These are phyloP conservation scores for Lerista edwardsae DNA, from an alignment of 2,797 vertebrate genomes.

Conservation along the genomic window DNA sequence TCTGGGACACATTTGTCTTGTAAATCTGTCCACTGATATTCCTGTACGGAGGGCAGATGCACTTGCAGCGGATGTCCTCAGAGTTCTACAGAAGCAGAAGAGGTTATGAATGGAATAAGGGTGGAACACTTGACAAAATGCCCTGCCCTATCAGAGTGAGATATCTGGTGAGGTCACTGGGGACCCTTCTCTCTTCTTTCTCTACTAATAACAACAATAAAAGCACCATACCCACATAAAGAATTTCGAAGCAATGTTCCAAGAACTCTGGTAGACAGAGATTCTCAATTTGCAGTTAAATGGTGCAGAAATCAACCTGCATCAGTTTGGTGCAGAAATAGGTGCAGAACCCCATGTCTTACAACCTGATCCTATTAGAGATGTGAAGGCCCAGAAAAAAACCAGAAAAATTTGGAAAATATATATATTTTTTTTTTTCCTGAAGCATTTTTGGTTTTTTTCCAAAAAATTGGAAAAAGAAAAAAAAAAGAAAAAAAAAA, in stretches of 20 bases:
- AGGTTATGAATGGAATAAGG: not conserved
- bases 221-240: not conserved
- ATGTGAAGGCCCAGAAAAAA: too few species aligned
- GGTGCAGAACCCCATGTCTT: not conserved
- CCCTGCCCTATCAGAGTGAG: not conserved
- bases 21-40: slow-evolving; percentile 93
- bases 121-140: rapidly evolving
- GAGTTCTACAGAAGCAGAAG: slow-evolving; percentile 81
- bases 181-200: not conserved
- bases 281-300: not conserved
- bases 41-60: slow-evolving; percentile 93
- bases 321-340: too few species aligned
- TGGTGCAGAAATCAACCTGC: too few species aligned
- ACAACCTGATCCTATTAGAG: not conserved
- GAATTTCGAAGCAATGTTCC: not conserved
- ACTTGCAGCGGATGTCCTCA: slow-evolving; percentile 95
- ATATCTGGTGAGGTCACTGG: not conserved
- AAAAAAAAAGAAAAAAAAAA: too few species aligned
- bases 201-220: not conserved
- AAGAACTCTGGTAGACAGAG: not conserved
- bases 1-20: slow-evolving; percentile 92
- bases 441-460: too few species aligned
- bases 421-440: too few species aligned
- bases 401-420: too few species aligned
- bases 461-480: too few species aligned